Evolutionary conservation across 2,113 vertebrate genomes (phyloP), one percentile per base, ranked within the genome.

Genomic region (Coptodon rendalli): DNA sequence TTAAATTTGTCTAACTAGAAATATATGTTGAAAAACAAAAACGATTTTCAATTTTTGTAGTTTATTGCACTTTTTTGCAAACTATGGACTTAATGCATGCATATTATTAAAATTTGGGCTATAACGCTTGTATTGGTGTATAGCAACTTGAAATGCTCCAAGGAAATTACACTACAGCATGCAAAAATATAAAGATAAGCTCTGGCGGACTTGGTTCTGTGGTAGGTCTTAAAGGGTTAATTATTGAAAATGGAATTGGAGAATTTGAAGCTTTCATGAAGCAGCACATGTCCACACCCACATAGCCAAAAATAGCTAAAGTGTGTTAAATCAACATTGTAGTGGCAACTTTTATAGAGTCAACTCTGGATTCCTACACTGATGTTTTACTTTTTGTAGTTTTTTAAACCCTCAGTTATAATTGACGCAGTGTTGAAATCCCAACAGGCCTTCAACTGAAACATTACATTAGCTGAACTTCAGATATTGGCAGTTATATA

Each of bases 101-200:
- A 61, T 19, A 0, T 34, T 61, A 34, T 19, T 61, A 19, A 61
- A 19, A 61, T 61, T 3, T 10, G 29, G 1, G 29, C 29, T 61
- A 34, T 61, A 61, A 1, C 5, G 0, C 5, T 61, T 61, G 57
- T 1, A 6, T 61, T 61, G 29, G 57, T 61, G 57, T 0, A 61
- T 61, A 61, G 29, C 16, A 61, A 19, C 29, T 34, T 61, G 57
- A 61, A 61, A 61, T 61, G 29, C 29, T 19, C 9, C 0, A 0
- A 6, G 34, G 10, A 19, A 61, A 61, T 34, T 0, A 61, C 9
- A 61, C 57, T 4, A 34, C 16, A 61, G 57, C 57, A 34, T 61
- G 57, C 57, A 61, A 61, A 34, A 61, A 61, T 34, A 19, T 61
- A 61, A 61, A 61, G 16, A 34, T 61, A 1, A 61, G 29, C 57